A percentile compares a stretch with the other conserved stretches of the same genome.
Evolutionary conservation across 2,113 vertebrate species (phyloP).

Genomic region (Fregetta grallaria): DNA sequence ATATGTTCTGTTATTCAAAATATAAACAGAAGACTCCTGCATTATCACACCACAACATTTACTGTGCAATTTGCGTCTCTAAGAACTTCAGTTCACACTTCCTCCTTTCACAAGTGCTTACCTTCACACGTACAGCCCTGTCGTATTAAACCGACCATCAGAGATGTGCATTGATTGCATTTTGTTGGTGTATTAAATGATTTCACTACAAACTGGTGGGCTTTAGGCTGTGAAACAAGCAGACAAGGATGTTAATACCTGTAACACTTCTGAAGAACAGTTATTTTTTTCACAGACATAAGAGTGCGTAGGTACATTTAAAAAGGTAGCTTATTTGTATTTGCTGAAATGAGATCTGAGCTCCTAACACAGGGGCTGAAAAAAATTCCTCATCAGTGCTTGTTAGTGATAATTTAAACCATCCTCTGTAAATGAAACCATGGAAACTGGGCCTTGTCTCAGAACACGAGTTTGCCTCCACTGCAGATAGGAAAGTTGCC

Average conservation of each 20-base stretch:
- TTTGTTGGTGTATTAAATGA: constrained; percentile 92
- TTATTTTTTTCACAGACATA: background rate
- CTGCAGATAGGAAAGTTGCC: background rate
- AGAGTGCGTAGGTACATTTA: background rate
- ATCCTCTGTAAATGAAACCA: background rate
- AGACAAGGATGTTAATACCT: background rate
- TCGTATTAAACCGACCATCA: constrained; percentile 98
- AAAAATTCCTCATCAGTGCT: background rate
- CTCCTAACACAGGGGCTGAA: background rate
- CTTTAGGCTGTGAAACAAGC: constrained; percentile 85
- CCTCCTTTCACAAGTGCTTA: constrained; percentile 60
- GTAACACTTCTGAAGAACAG: background rate
- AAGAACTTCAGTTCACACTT: background rate
- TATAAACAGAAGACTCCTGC: background rate
- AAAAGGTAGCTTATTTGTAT: background rate
- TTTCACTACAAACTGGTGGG: constrained; percentile 97
- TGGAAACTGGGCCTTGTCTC: background rate
- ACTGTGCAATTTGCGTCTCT: background rate
- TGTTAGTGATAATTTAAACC: background rate
- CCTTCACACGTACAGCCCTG: constrained; percentile 98
- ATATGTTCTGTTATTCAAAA: background rate
- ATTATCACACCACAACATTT: background rate
- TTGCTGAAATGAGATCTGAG: background rate
- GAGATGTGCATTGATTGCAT: constrained; percentile 95
- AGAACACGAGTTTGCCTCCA: background rate